A percentile compares a stretch with the other conserved stretches of the same genome.
Evolutionary conservation across 1,140 invertebrate genomes (phyloP).

Genomic region (Protaetia brevitarsis): DNA sequence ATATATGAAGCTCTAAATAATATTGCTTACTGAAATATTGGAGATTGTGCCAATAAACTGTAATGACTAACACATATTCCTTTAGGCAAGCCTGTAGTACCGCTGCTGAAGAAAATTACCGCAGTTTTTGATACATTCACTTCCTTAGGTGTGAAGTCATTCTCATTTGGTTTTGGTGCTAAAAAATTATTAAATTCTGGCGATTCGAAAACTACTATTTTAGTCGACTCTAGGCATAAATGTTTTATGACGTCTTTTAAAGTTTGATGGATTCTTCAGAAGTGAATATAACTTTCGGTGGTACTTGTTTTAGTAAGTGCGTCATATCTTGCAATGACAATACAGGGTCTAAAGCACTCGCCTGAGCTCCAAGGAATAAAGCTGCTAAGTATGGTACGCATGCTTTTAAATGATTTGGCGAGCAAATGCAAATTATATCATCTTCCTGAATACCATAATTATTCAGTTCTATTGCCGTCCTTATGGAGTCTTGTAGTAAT

Average conservation of each 20-base stretch:
- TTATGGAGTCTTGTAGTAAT: slow-evolving; percentile 45
- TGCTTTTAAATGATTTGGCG: slow-evolving; percentile 50
- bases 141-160: slow-evolving; percentile 35
- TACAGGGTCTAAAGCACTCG: slow-evolving; percentile 8
- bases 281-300: slow-evolving; percentile 25
- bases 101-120: slow-evolving; percentile 57
- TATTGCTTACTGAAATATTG: background rate
- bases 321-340: slow-evolving; percentile 11
- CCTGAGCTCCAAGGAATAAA: slow-evolving; percentile 45
- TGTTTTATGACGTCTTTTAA: slow-evolving; percentile 10
- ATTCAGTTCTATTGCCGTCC: slow-evolving; percentile 48
- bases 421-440: slow-evolving; percentile 49
- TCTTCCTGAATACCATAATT: slow-evolving; percentile 45
- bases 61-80: slow-evolving; percentile 66
- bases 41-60: background rate
- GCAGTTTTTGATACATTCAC: slow-evolving; percentile 40
- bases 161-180: slow-evolving; percentile 23
- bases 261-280: background rate
- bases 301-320: slow-evolving; percentile 19
- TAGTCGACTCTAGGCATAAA: background rate
- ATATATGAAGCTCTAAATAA: background rate
- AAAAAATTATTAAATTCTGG: slow-evolving; percentile 23
- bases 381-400: slow-evolving; percentile 50
- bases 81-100: slow-evolving; percentile 73
- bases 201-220: slow-evolving; percentile 25